Evolutionary conservation across 2,797 vertebrate species (phyloP).

Genomic region (Limosa lapponica): DNA sequence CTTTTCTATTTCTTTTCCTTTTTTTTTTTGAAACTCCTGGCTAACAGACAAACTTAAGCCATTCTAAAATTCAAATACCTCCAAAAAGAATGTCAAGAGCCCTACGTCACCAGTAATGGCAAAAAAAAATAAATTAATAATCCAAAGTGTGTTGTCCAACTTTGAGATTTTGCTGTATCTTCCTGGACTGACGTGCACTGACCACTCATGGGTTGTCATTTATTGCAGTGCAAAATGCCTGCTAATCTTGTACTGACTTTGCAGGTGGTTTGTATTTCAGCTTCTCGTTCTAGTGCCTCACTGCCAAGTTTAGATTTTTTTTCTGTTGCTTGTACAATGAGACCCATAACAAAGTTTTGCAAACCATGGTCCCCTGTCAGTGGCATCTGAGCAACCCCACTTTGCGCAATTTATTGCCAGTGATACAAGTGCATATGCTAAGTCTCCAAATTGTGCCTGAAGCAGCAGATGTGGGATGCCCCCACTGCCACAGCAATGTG

Average conservation of each 20-base stretch:
- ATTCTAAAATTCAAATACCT: slow-evolving; percentile 13
- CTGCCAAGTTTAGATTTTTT: not conserved
- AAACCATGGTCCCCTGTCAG: not conserved
- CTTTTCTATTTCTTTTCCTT: not conserved
- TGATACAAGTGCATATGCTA: not conserved
- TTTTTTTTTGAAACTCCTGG: not conserved
- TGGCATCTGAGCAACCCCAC: not conserved
- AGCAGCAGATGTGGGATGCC: not conserved
- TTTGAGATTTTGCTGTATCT: not conserved
- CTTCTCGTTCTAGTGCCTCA: not conserved
- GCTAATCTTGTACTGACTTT: not conserved
- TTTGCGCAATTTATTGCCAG: not conserved
- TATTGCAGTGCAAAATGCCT: not conserved
- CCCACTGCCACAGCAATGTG: accelerated
- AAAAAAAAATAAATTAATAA: not conserved
- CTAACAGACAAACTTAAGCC: slow-evolving; percentile 14
- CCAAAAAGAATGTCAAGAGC: not conserved
- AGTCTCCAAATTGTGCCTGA: not conserved
- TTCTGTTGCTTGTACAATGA: not conserved
- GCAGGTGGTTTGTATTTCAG: not conserved
- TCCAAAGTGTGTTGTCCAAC: not conserved
- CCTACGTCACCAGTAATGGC: not conserved
- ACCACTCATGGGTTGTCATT: not conserved
- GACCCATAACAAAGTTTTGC: not conserved
- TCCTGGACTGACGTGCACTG: not conserved